phyloP scores from a whole-genome alignment of 2,797 vertebrate species.

The Ctenopoma kingsleyae region DNA sequence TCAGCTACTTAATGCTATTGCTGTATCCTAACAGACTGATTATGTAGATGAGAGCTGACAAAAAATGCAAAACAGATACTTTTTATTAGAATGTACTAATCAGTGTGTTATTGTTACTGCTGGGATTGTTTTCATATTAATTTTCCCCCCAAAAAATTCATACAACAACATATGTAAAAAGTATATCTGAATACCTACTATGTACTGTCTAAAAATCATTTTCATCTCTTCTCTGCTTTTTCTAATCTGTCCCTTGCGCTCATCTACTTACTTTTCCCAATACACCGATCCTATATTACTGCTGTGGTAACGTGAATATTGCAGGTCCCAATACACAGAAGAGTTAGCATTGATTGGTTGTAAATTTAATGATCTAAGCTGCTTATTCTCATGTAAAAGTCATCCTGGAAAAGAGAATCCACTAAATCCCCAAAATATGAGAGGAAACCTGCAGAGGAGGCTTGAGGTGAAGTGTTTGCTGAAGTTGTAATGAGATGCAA shows the following conservation, averaged over 20 bases:
- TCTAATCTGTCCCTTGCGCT: not conserved
- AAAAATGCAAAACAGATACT: too few relatives aligned
- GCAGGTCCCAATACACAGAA: not conserved
- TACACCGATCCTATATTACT: slow-evolving; percentile 1
- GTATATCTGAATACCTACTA: too few relatives aligned
- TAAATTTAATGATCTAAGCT: slow-evolving; percentile 6
- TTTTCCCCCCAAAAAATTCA: too few relatives aligned
- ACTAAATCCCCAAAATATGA: slow-evolving; percentile 26
- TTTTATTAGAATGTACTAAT: too few relatives aligned
- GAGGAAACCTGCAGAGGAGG: slow-evolving; percentile 7
- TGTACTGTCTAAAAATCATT: not conserved
- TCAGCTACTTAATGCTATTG: too few relatives aligned
- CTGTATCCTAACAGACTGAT: too few relatives aligned
- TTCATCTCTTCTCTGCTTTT: not conserved
- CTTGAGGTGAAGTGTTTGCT: slow-evolving; percentile 26
- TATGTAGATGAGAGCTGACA: too few relatives aligned
- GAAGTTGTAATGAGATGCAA: slow-evolving; percentile 52
- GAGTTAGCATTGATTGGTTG: slow-evolving; percentile 12
- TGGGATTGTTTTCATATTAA: too few relatives aligned
- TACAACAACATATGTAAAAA: too few relatives aligned
- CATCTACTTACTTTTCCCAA: not conserved
- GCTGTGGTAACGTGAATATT: slow-evolving; percentile 11
- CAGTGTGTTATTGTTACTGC: too few relatives aligned
- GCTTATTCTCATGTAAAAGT: slow-evolving; percentile 16
- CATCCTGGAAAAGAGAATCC: not conserved